Percentiles rank a stretch among this genome's conserved stretches.
Conservation (phyloP, 2,888 invertebrate genomes). For the Aspidiotus destructor region DNA sequence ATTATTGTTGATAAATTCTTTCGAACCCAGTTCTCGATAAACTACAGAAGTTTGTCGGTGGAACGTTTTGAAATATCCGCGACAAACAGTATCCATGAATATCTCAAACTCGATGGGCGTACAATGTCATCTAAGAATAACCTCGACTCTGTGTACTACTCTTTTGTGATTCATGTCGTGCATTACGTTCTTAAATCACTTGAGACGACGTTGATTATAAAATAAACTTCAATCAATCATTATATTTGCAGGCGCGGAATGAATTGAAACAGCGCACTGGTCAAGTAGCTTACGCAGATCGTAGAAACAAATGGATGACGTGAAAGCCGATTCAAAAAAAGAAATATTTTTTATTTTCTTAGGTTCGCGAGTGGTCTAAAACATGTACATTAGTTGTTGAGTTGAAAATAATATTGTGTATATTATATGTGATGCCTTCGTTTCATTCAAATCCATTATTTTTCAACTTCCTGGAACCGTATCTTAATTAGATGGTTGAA, state of each 20-base stretch:
- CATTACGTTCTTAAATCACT: neutral
- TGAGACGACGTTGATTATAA: neutral
- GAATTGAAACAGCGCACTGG: constrained; percentile 5
- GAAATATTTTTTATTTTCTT: neutral
- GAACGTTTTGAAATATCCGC: too few species aligned
- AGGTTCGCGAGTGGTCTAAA: neutral
- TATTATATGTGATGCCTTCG: neutral
- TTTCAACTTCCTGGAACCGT: too few species aligned
- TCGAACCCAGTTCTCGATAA: too few species aligned
- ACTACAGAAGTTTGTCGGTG: too few species aligned
- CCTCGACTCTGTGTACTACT: neutral
- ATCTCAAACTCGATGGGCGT: too few species aligned
- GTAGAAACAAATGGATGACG: neutral
- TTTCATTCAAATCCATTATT: neutral
- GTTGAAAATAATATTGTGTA: neutral
- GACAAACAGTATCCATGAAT: too few species aligned
- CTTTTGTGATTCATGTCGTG: neutral
- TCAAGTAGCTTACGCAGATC: constrained; percentile 12
- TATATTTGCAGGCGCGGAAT: neutral
- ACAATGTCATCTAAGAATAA: too few species aligned
- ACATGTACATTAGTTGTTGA: neutral
- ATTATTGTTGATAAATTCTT: too few species aligned
- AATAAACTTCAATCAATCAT: too few species aligned
- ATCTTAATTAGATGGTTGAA: too few species aligned
- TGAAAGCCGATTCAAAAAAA: neutral